A percentile compares a stretch with the other conserved stretches of the same genome.
Evolutionary conservation across 2,888 invertebrate species (phyloP).

Genomic region (Hirtodrosophila histrioides): DNA sequence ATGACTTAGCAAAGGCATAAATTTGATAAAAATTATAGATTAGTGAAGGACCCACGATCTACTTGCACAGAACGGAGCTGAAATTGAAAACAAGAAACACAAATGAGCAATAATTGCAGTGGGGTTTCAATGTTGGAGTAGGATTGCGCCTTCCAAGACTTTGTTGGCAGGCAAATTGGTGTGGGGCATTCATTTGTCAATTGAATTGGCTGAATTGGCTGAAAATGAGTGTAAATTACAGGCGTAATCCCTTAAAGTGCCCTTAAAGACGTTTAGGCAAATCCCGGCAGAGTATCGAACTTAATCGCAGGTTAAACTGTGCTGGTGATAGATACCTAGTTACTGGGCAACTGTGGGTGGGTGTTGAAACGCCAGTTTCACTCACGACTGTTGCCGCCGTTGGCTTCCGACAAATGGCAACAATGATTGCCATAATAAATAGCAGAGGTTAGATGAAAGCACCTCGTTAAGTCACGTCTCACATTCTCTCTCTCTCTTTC

Average conservation of each 20-base stretch:
- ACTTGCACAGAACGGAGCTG: too few species aligned
- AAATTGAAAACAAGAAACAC: too few species aligned
- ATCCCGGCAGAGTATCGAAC: constrained; percentile 16
- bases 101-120: background rate
- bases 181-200: constrained; percentile 17
- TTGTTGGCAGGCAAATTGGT: constrained; percentile 37
- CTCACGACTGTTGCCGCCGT: constrained; percentile 63
- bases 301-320: constrained; percentile 28
- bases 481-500: constrained; percentile 7
- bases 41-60: too few species aligned
- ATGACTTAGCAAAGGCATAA: too few species aligned
- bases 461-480: constrained; percentile 39
- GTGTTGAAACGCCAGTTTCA: constrained; percentile 65
- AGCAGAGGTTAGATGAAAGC: constrained; percentile 55
- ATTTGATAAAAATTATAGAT: too few species aligned
- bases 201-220: constrained; percentile 30
- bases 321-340: constrained; percentile 6
- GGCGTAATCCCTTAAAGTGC: constrained; percentile 18
- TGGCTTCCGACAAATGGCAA: constrained; percentile 74
- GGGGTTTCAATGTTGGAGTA: background rate
- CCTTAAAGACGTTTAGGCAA: constrained; percentile 30
- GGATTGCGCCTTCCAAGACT: constrained; percentile 2
- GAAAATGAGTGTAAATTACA: constrained; percentile 42
- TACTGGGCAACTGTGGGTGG: constrained; percentile 6
- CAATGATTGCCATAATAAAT: constrained; percentile 51